Conservation (phyloP, 2,113 vertebrate species). For the Scartelaos histophorus region DNA sequence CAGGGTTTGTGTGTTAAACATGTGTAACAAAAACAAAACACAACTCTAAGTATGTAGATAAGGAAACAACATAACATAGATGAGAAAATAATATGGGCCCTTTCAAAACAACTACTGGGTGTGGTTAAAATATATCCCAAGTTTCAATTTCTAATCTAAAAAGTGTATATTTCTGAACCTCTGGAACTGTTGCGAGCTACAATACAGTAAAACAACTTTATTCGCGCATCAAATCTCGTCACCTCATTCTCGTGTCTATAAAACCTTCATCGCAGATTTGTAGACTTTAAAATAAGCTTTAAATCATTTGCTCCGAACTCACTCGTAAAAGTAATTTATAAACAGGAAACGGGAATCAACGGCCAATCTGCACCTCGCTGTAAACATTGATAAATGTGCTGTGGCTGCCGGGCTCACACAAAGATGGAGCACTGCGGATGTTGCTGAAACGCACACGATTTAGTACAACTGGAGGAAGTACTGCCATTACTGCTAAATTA, state of each 20-base stretch:
- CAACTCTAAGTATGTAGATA: no score
- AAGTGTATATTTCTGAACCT: not conserved
- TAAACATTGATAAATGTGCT: constrained; percentile 3
- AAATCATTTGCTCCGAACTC: constrained; percentile 1
- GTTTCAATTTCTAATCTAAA: not conserved
- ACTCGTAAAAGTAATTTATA: constrained; percentile 7
- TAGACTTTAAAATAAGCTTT: constrained; percentile 7
- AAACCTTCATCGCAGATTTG: constrained; percentile 7
- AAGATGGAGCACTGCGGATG: not conserved
- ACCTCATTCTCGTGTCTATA: constrained; percentile 1
- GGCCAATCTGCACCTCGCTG: constrained; percentile 7
- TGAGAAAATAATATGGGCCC: not conserved
- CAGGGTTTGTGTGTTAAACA: no score
- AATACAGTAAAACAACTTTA: not conserved
- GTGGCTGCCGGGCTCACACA: not conserved
- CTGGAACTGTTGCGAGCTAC: not conserved
- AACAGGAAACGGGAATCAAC: constrained; percentile 1
- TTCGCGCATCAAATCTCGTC: not conserved
- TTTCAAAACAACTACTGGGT: not conserved
- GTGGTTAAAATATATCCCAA: not conserved
- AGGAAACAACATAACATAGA: not conserved
- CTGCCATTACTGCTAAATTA: not conserved
- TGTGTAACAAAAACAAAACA: no score
- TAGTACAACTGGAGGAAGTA: not conserved
- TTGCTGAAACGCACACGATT: not conserved